These are phyloP conservation scores for Leuctra nigra DNA, from an alignment of 2,888 invertebrate genomes.

Conservation along the genomic window DNA sequence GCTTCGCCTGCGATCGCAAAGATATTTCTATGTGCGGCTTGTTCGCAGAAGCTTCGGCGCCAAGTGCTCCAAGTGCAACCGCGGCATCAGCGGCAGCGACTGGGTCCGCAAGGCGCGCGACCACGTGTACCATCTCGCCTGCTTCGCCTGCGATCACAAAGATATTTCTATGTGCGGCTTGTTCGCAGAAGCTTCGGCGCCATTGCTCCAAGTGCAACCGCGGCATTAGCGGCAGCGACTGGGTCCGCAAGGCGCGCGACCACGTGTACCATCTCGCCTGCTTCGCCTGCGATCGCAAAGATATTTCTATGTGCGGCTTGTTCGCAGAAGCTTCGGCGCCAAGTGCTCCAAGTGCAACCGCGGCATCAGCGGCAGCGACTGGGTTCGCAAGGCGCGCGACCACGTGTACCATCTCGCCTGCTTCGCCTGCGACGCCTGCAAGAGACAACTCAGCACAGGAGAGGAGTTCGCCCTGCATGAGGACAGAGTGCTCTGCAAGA, in stretches of 20 bases:
- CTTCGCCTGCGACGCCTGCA: slow-evolving; percentile 96
- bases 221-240: no score
- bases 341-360: slow-evolving; percentile 95
- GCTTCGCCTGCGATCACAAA: no score
- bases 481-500: slow-evolving; percentile 91
- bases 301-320: slow-evolving; percentile 5
- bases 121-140: no score
- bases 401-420: slow-evolving; percentile 97
- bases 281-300: slow-evolving; percentile 78
- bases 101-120: no score
- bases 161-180: no score
- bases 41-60: no score
- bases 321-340: slow-evolving; percentile 82
- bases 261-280: slow-evolving; percentile 97
- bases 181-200: no score
- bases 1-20: no score
- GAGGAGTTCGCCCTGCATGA: slow-evolving; percentile 97
- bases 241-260: slow-evolving; percentile 85
- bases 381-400: slow-evolving; percentile 93
- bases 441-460: slow-evolving; percentile 85
- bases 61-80: no score
- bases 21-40: no score
- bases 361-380: slow-evolving; percentile 90
- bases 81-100: no score
- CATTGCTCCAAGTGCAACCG: no score